Conservation (phyloP, 2,797 vertebrate species). For the Mycteria americana region DNA sequence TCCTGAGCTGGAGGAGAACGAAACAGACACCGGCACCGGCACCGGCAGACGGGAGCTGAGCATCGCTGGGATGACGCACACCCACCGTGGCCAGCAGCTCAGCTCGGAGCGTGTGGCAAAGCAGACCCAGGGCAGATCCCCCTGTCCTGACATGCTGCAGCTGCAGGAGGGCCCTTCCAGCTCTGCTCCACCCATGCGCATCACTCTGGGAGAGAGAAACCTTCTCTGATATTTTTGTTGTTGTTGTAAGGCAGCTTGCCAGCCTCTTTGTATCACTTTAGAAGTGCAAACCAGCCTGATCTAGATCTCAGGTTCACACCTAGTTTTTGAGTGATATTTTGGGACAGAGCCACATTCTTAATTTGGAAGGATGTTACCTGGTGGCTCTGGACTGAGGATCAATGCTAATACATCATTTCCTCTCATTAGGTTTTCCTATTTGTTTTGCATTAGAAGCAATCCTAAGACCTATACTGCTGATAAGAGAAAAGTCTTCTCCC, state of each 20-base stretch:
- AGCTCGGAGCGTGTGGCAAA: neutral
- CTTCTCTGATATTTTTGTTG: neutral
- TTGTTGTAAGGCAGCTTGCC: neutral
- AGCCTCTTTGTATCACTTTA: neutral
- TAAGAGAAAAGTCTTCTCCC: neutral
- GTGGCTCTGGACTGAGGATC: neutral
- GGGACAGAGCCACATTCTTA: neutral
- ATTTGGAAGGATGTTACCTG: neutral
- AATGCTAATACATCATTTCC: neutral
- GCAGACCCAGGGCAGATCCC: neutral
- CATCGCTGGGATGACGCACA: accelerated
- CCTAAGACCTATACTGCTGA: neutral
- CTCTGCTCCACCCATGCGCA: neutral
- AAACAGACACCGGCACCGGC: accelerated
- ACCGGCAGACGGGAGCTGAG: accelerated
- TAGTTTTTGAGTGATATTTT: neutral
- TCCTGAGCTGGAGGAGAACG: accelerated
- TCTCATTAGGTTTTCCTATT: neutral
- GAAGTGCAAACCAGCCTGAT: slow-evolving; percentile 26
- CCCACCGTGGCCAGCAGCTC: neutral
- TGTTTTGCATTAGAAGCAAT: neutral
- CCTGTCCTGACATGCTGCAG: accelerated
- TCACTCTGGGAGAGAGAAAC: neutral
- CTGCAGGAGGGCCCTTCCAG: neutral
- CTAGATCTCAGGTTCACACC: neutral